Evolutionary conservation across 2,113 vertebrate genomes (phyloP).

Genomic region (Steatornis caripensis): DNA sequence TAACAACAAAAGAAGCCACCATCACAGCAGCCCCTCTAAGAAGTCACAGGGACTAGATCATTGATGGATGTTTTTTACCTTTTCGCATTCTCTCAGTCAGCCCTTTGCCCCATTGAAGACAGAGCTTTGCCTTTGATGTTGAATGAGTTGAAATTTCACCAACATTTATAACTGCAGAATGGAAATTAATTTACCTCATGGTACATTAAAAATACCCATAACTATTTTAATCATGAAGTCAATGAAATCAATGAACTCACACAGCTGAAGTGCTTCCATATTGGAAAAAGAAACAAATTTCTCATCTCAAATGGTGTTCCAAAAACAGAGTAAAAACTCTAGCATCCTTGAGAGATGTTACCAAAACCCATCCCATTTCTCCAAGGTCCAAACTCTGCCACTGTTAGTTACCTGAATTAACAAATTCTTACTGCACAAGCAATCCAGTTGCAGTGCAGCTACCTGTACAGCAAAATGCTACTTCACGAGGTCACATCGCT

Average conservation of each 20-base stretch:
- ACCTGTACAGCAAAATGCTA: fast-evolving
- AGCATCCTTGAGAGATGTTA: not conserved
- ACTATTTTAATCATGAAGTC: not conserved
- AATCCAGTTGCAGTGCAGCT: not conserved
- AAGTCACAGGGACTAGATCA: not conserved
- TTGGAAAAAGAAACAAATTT: not conserved
- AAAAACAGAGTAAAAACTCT: not conserved
- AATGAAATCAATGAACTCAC: not conserved
- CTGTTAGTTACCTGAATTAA: not conserved
- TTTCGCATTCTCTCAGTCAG: not conserved
- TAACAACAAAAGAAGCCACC: not conserved
- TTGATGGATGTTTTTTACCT: not conserved
- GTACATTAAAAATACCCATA: not conserved
- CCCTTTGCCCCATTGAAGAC: not conserved
- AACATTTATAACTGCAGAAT: not conserved
- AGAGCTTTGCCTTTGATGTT: not conserved
- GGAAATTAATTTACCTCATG: not conserved
- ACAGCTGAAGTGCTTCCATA: not conserved
- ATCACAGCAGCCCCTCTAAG: fast-evolving
- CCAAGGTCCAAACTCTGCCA: not conserved
- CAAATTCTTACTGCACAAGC: not conserved
- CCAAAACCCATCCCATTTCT: not conserved
- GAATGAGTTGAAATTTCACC: not conserved
- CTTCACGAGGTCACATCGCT: too few species aligned
- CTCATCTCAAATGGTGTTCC: not conserved